Evolutionary conservation across 2,113 vertebrate species (phyloP), one percentile per base, ranked within the genome.

Genomic region (Muscicapa adusta): DNA sequence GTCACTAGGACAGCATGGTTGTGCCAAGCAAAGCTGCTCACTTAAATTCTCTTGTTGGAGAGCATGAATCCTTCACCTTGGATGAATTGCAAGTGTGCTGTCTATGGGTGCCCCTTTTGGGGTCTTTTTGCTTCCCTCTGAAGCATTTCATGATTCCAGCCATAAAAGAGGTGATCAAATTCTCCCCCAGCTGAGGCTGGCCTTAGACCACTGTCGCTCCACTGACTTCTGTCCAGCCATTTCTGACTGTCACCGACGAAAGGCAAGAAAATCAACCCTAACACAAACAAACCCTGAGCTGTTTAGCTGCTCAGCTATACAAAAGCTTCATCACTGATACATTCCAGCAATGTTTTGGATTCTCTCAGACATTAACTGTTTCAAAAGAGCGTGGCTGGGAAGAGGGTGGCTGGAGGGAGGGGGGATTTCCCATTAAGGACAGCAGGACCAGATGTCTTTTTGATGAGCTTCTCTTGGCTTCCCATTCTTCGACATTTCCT

Each of bases 261-360:
- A 93, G 78, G 71, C 77, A 82, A 88, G 89, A 85, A 71, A 91
- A 94, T 91, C 89, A 80, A 67, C 71, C 40, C 82, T 90, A 94
- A 95, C 36, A 80, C 85, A 95, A 97, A 96, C 75, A 94, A 94
- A 74, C 11, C 63, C 43, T 71, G 78, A 90, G 85, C 79, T 95
- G 89, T 96, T 97, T 75, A 83, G 89, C 88, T 83, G 75, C 72
- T 88, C 63, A 60, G 81, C 75, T 88, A 93, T 66, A 95, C 87
- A 86, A 95, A 88, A 88, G 82, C 90, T 94, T 71, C 34, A 10
- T 74, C 9, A 16, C 75, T 91, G 92, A 95, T 90, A 91, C 90
- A 95, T 96, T 95, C 96, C 96, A 90, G 85, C 82, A 63, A 93
- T 96, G 79, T 91, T 95, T 96, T 77, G 72, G 93, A 96, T 96